Conservation (phyloP, 2,888 invertebrate genomes). For the Cheilosia pagana region DNA sequence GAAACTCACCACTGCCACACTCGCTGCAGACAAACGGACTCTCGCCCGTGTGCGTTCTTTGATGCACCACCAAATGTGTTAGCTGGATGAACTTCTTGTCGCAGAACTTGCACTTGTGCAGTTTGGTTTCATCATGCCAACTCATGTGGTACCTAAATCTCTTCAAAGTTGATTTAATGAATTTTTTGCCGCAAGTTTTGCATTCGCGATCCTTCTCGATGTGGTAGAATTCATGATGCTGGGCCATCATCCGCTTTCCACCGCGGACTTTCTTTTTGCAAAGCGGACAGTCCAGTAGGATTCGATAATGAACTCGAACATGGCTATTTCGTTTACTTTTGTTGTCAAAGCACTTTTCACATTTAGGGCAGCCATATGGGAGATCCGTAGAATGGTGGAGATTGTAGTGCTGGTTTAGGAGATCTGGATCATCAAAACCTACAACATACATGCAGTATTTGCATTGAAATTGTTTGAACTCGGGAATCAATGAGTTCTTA, state of each 20-base stretch:
- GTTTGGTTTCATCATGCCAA: constrained; percentile 62
- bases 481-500: constrained; percentile 35
- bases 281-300: constrained; percentile 39
- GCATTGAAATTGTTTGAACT: constrained; percentile 50
- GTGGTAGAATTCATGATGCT: constrained; percentile 62
- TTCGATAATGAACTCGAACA: constrained; percentile 45
- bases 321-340: constrained; percentile 59
- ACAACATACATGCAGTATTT: constrained; percentile 62
- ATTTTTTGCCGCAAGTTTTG: constrained; percentile 45
- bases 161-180: constrained; percentile 38
- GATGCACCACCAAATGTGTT: constrained; percentile 57
- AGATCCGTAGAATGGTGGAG: constrained; percentile 39
- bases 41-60: constrained; percentile 54
- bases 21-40: constrained; percentile 37
- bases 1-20: constrained; percentile 39
- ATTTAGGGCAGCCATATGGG: constrained; percentile 58
- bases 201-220: constrained; percentile 48
- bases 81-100: constrained; percentile 63
- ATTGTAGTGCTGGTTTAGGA: constrained; percentile 57
- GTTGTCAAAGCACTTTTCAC: constrained; percentile 50
- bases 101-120: constrained; percentile 64
- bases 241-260: constrained; percentile 60
- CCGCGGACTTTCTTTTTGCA: constrained; percentile 59
- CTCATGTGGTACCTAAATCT: constrained; percentile 59
- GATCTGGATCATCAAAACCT: constrained; percentile 58